Evolutionary conservation across 1,140 invertebrate genomes (phyloP).

Genomic region (Pachypeltis micranthus): DNA sequence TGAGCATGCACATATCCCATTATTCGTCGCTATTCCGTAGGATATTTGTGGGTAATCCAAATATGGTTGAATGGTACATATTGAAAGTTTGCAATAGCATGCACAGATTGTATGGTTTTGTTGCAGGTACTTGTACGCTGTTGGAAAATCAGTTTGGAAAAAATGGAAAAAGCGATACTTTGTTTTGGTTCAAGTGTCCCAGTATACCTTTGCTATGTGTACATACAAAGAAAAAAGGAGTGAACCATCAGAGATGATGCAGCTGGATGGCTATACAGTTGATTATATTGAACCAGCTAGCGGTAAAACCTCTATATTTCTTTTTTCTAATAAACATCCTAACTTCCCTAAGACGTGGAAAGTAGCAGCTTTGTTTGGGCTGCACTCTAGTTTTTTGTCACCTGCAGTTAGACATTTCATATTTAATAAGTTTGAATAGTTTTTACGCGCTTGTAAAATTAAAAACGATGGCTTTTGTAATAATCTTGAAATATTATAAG

Average conservation of each 20-base stretch:
- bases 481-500: too few species aligned
- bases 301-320: constrained; percentile 42
- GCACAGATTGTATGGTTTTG: constrained; percentile 7
- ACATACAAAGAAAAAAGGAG: constrained; percentile 99
- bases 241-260: constrained; percentile 99
- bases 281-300: constrained; percentile 94
- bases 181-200: constrained; percentile 96
- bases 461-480: too few species aligned
- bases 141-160: constrained; percentile 97
- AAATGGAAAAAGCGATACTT: constrained; percentile 99
- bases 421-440: too few species aligned
- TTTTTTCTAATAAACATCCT: background rate
- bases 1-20: too few species aligned
- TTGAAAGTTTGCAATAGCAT: too few species aligned
- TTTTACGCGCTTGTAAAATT: too few species aligned
- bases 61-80: too few species aligned
- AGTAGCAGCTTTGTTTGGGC: background rate
- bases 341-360: background rate
- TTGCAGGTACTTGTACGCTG: constrained; percentile 76
- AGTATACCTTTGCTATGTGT: constrained; percentile 99
- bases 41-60: too few species aligned
- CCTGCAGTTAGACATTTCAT: too few species aligned
- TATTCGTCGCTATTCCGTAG: too few species aligned
- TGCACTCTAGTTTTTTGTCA: background rate
- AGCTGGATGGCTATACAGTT: constrained; percentile 96